Evolutionary conservation across 2,888 invertebrate genomes (phyloP), one percentile per base, ranked within the genome.

Genomic region (Napeogenes inachia): DNA sequence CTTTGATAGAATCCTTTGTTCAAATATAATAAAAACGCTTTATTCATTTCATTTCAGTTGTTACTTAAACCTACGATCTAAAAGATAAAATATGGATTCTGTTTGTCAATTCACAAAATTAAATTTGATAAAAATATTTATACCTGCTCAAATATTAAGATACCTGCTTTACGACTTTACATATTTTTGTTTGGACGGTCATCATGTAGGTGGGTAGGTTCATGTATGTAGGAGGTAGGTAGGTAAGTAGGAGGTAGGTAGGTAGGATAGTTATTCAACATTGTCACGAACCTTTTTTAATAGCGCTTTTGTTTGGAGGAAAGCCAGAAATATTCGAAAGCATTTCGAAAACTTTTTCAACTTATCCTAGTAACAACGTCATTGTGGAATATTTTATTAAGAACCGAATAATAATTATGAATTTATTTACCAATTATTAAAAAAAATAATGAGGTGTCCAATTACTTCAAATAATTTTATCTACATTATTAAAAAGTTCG

Each of bases 231-330:
- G n/a, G n/a, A 47, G 21, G 21, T 21, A 21, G 21, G 21, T 21
- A 21, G 21, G 21, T 21, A 21, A 1, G 21, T 21, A 21, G 21
- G 21, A 21, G 21, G 21, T 21, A 21, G 21, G 21, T 21, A 21
- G 21, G 21, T 21, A 21, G 21, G 21, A 21, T 21, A 1, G 21
- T 30, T 30, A 50, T 50, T 50, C 50, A 30, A 62, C 59, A 62
- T 63, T 60, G 60, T 60, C 60, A 57, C 60, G 47, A 53, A 56
- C 53, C 54, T 63, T 42, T 35, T 63, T 42, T 35, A 63, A 56
- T 55, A 32, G 53, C 45, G 53, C 59, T 75, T 73, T 73, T 72
- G 66, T 73, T 75, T 73, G 76, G 74, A 73, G 56, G 45, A 56
- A 53, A 45, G 66, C 62, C 66, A 64, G 65, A 65, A 21, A 62